Conservation (phyloP, 2,113 vertebrate genomes). For the Poecilia latipinna region DNA sequence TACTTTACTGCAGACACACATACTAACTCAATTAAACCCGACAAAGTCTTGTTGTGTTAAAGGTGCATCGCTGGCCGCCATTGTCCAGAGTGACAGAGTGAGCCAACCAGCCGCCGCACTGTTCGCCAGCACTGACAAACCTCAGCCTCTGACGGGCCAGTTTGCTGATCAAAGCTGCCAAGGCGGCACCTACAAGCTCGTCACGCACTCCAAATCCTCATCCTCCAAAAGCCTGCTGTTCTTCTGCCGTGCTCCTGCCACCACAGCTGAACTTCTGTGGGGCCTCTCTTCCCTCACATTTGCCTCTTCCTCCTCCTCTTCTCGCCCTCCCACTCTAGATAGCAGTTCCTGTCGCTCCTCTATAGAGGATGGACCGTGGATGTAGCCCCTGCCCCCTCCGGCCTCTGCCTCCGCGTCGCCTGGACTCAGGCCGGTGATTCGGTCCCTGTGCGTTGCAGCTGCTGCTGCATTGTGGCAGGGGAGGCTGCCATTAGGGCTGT, state of each 20-base stretch:
- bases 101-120: slow-evolving; percentile 59
- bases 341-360: slow-evolving; percentile 84
- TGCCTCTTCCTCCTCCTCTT: slow-evolving; percentile 64
- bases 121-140: slow-evolving; percentile 57
- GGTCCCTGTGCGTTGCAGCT: slow-evolving; percentile 79
- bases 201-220: slow-evolving; percentile 92
- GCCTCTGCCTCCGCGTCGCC: slow-evolving; percentile 55
- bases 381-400: slow-evolving; percentile 63
- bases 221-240: slow-evolving; percentile 88
- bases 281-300: slow-evolving; percentile 63
- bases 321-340: slow-evolving; percentile 48
- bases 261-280: slow-evolving; percentile 51
- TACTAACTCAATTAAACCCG: slow-evolving; percentile 69
- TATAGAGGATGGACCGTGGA: slow-evolving; percentile 80
- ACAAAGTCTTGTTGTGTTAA: slow-evolving; percentile 66
- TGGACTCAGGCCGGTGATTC: slow-evolving; percentile 61
- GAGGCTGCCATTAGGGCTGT: slow-evolving; percentile 92
- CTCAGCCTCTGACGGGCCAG: slow-evolving; percentile 64
- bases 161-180: slow-evolving; percentile 36
- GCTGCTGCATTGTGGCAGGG: slow-evolving; percentile 83
- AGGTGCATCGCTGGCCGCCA: slow-evolving; percentile 76
- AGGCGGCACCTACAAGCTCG: slow-evolving; percentile 90
- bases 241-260: slow-evolving; percentile 66
- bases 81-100: slow-evolving; percentile 67
- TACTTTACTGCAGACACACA: slow-evolving; percentile 75